Conservation (phyloP, 1,140 invertebrate genomes). For the Cydia strobilella region DNA sequence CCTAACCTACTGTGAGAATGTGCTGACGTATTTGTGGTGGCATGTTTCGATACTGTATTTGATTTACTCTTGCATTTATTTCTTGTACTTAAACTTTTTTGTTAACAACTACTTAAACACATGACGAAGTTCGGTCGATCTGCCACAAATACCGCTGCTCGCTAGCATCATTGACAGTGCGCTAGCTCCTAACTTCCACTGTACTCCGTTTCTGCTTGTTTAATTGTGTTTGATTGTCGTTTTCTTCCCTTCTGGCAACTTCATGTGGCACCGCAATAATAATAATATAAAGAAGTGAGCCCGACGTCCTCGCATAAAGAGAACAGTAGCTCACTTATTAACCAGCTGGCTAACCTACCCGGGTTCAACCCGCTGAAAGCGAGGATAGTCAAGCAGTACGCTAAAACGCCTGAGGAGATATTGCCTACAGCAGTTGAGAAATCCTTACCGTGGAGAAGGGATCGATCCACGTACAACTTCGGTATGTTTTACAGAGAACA, state of each 20-base stretch:
- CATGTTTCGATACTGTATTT: conserved; percentile 46
- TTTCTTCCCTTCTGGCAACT: conserved; percentile 78
- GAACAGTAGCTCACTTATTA: conserved; percentile 84
- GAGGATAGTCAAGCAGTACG: conserved; percentile 84
- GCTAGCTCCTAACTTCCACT: conserved; percentile 26
- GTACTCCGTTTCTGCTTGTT: conserved; percentile 60
- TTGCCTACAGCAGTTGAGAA: conserved; percentile 86
- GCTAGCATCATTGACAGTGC: conserved; percentile 23
- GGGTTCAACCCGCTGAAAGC: conserved; percentile 84
- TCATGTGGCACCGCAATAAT: conserved; percentile 71
- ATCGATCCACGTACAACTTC: conserved; percentile 82
- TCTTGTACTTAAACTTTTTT: conserved; percentile 35
- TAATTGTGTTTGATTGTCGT: conserved; percentile 74
- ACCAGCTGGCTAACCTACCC: conserved; percentile 83
- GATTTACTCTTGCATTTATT: conserved; percentile 44
- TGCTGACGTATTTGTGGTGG: conserved; percentile 54
- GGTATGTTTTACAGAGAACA: conserved; percentile 59
- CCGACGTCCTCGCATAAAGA: conserved; percentile 80
- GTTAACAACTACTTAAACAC: conserved; percentile 29
- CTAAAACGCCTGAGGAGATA: conserved; percentile 81
- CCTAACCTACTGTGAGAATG: conserved; percentile 49
- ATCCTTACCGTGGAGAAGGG: conserved; percentile 87
- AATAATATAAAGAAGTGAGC: conserved; percentile 78
- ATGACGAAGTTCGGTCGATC: conserved; percentile 23
- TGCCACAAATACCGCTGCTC: conserved; percentile 26